These are phyloP conservation scores for Protodeltote pygarga DNA, from an alignment of 2,888 invertebrate species.

Conservation along the genomic window DNA sequence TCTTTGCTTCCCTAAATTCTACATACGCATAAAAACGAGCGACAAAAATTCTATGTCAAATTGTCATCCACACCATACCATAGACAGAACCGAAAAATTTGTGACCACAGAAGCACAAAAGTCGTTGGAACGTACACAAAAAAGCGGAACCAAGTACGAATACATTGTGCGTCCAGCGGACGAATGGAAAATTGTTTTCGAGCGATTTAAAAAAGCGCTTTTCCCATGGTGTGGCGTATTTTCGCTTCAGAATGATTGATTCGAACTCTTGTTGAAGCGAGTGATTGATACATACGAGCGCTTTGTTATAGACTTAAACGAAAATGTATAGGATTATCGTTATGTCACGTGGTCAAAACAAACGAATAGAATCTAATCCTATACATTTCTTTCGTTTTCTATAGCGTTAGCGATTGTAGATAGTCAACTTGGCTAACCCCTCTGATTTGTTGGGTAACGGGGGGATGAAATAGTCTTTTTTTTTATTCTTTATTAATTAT, in stretches of 20 bases:
- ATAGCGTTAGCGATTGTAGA: too few relatives aligned
- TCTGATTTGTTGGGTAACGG: too few relatives aligned
- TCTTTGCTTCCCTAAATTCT: too few relatives aligned
- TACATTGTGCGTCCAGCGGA: too few relatives aligned
- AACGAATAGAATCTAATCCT: too few relatives aligned
- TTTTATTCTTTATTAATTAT: too few relatives aligned
- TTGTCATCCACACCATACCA: conserved; percentile 10
- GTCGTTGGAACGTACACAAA: conserved; percentile 13
- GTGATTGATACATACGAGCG: conserved; percentile 35
- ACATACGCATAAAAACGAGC: neutral
- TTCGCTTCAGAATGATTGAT: conserved; percentile 65
- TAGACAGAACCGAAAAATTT: too few relatives aligned
- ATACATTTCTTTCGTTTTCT: too few relatives aligned
- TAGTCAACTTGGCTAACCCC: too few relatives aligned
- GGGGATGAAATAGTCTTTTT: too few relatives aligned
- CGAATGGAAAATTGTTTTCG: conserved; percentile 61
- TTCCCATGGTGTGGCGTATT: conserved; percentile 46
- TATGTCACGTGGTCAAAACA: too few relatives aligned
- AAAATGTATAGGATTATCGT: too few relatives aligned
- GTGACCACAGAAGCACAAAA: conserved; percentile 19
- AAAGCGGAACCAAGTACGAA: conserved; percentile 11
- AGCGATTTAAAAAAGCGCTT: conserved; percentile 43
- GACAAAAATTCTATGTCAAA: conserved; percentile 20
- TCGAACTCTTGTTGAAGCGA: conserved; percentile 48
- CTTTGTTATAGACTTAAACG: neutral